phyloP scores from a whole-genome alignment of 2,888 invertebrate genomes.

The Parochlus steinenii region DNA sequence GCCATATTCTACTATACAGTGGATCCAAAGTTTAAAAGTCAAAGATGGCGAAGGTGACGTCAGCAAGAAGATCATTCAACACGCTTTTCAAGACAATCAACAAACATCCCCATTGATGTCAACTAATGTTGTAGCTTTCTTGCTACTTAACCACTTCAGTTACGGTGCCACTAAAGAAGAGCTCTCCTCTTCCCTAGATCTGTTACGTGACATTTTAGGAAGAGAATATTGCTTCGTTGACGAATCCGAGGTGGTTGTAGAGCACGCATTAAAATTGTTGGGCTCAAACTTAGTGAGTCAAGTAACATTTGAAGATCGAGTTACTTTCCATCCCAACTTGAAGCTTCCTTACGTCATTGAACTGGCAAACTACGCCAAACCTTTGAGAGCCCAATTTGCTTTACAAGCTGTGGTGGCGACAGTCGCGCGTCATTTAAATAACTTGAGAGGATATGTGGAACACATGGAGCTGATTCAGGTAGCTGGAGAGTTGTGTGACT shows the following conservation, averaged over 20 bases:
- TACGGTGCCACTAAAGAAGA: not conserved
- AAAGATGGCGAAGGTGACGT: not conserved
- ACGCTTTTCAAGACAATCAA: not conserved
- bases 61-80: not conserved
- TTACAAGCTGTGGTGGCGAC: not conserved
- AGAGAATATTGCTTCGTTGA: slow-evolving; percentile 7
- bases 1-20: slow-evolving; percentile 2
- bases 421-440: not conserved
- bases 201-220: not conserved
- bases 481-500: not conserved
- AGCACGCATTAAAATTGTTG: not conserved
- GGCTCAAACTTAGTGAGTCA: not conserved
- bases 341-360: not conserved
- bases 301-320: not conserved
- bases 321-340: not conserved
- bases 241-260: not conserved
- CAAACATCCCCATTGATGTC: slow-evolving; percentile 4
- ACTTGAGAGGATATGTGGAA: not conserved
- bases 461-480: not conserved
- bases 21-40: not conserved
- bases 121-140: slow-evolving; percentile 3
- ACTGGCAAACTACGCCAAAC: slow-evolving; percentile 1
- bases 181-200: not conserved
- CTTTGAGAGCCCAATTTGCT: not conserved
- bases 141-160: not conserved